Conservation (phyloP, 1,140 invertebrate genomes). For the Papilio dardanus region DNA sequence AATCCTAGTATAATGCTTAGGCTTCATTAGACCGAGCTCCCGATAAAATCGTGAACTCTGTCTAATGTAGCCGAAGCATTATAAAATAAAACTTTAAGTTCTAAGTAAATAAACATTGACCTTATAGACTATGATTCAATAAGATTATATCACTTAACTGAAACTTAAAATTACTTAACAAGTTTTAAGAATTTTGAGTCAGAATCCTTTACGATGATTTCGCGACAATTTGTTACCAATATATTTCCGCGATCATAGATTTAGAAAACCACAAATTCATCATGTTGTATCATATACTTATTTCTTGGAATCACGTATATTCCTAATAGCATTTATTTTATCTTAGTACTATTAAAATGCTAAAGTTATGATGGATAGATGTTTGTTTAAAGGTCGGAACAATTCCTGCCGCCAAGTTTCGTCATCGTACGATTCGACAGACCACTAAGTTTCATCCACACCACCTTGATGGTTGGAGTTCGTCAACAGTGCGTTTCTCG, state of each 20-base stretch:
- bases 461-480: too few relatives aligned
- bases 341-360: neutral
- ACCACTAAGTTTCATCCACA: too few relatives aligned
- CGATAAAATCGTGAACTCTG: too few relatives aligned
- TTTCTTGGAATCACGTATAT: neutral
- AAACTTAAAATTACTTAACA: neutral
- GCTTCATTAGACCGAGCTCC: too few relatives aligned
- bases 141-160: neutral
- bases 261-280: neutral
- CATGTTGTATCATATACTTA: neutral
- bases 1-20: too few relatives aligned
- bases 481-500: too few relatives aligned
- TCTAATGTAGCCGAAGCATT: too few relatives aligned
- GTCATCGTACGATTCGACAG: too few relatives aligned
- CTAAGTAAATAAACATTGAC: constrained; percentile 4
- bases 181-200: neutral
- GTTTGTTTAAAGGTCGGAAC: too few relatives aligned
- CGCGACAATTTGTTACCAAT: constrained; percentile 1
- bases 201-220: constrained; percentile 1
- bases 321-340: neutral
- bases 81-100: neutral
- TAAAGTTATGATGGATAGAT: neutral
- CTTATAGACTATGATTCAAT: constrained; percentile 11
- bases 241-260: neutral
- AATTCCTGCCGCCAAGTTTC: too few relatives aligned